Percentiles rank a stretch among this genome's conserved stretches.
Evolutionary conservation across 2,888 invertebrate genomes (phyloP).

Genomic region (Acleris laterana): DNA sequence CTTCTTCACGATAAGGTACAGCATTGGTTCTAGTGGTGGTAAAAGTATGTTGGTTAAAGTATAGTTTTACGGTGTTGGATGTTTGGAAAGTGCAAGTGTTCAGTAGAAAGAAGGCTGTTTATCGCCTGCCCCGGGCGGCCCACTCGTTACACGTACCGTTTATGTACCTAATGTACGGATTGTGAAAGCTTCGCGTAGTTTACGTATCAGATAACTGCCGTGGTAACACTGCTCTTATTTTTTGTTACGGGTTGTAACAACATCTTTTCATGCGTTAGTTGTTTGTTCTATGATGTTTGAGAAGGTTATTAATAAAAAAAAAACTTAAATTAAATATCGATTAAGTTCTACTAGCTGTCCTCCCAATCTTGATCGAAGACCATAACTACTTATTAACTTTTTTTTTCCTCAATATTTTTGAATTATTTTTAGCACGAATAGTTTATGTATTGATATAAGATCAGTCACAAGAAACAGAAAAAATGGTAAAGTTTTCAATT

Average conservation of each 20-base stretch:
- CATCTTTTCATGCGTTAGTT: neutral
- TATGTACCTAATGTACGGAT: constrained; percentile 40
- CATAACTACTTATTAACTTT: too few species aligned
- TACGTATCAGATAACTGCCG: constrained; percentile 39
- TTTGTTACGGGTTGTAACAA: constrained; percentile 1
- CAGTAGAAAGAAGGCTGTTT: constrained; percentile 49
- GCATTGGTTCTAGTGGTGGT: neutral
- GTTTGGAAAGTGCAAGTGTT: constrained; percentile 49
- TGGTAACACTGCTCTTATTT: constrained; percentile 25
- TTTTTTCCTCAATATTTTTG: too few species aligned
- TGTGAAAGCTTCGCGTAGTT: constrained; percentile 48
- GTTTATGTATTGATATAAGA: too few species aligned
- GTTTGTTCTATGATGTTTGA: neutral
- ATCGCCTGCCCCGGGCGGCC: constrained; percentile 44
- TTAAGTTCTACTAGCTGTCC: too few species aligned
- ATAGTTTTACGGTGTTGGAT: constrained; percentile 45
- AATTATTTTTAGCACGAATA: too few species aligned
- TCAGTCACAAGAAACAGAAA: too few species aligned
- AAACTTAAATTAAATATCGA: too few species aligned
- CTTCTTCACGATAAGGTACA: neutral
- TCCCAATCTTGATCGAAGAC: too few species aligned
- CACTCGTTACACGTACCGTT: constrained; percentile 43
- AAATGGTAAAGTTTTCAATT: too few species aligned
- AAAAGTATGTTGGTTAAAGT: constrained; percentile 19
- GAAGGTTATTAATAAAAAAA: too few species aligned